Conservation (phyloP, 2,113 vertebrate genomes). For the Bubalus kerabau region DNA sequence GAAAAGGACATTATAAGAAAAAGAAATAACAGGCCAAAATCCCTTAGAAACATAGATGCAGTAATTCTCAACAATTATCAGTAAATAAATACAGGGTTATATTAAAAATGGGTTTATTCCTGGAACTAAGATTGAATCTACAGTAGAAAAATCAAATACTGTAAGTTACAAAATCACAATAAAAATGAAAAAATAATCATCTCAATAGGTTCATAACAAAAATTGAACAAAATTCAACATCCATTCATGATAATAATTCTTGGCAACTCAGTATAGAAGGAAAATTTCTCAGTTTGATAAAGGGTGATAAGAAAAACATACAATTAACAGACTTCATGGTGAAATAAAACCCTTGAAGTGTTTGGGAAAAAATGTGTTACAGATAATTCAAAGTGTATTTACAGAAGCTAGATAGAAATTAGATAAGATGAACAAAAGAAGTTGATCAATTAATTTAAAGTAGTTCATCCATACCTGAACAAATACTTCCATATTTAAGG, state of each 20-base stretch:
- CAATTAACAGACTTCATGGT: neutral
- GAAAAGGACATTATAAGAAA: neutral
- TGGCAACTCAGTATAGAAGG: neutral
- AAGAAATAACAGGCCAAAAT: neutral
- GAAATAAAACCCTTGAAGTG: neutral
- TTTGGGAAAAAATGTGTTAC: neutral
- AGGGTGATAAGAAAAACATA: neutral
- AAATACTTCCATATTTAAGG: neutral
- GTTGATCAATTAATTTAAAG: neutral
- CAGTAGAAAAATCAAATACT: neutral
- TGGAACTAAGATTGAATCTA: neutral
- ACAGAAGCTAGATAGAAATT: neutral
- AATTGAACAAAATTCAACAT: neutral
- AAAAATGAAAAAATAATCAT: neutral
- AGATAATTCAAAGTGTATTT: neutral
- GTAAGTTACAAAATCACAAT: neutral
- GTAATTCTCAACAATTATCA: neutral
- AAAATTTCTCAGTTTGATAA: neutral
- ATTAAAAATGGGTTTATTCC: neutral
- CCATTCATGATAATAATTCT: neutral
- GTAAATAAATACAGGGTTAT: neutral
- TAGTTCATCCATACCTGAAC: neutral
- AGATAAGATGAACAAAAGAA: neutral
- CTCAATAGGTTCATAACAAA: neutral
- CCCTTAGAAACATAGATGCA: neutral